These are phyloP conservation scores for Ctena decussata DNA, from an alignment of 2,888 invertebrate genomes.

Conservation along the genomic window DNA sequence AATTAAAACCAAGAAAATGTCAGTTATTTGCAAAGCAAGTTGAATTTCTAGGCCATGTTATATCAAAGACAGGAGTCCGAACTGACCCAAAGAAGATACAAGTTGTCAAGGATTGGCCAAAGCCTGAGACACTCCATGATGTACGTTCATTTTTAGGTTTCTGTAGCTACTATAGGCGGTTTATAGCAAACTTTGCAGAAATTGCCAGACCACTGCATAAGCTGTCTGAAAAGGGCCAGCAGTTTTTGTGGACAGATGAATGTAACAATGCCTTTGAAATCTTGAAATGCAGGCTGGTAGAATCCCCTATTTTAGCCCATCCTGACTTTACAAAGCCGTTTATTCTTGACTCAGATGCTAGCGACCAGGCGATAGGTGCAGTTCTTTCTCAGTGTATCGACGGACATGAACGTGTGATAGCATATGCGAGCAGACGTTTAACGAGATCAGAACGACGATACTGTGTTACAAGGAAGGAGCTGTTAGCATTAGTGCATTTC, in stretches of 20 bases:
- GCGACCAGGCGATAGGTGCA: too few relatives aligned
- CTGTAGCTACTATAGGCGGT: too few relatives aligned
- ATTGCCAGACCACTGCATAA: slow-evolving; percentile 23
- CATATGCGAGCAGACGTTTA: too few relatives aligned
- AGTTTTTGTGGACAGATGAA: too few relatives aligned
- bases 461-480: slow-evolving; percentile 48
- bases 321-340: too few relatives aligned
- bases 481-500: neutral
- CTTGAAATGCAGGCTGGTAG: too few relatives aligned
- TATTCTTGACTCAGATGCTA: too few relatives aligned
- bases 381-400: too few relatives aligned
- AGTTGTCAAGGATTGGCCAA: slow-evolving; percentile 14
- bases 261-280: neutral
- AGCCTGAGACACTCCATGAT: neutral
- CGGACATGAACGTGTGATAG: too few relatives aligned
- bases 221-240: slow-evolving; percentile 19
- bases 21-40: too few relatives aligned
- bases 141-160: too few relatives aligned
- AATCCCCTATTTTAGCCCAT: too few relatives aligned
- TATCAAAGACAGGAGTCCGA: neutral
- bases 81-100: slow-evolving; percentile 10
- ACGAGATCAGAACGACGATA: slow-evolving; percentile 18
- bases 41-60: slow-evolving; percentile 19
- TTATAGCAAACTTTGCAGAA: slow-evolving; percentile 6
- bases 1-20: neutral